Conservation (phyloP, 2,797 vertebrate species). For the Euthynnus affinis region DNA sequence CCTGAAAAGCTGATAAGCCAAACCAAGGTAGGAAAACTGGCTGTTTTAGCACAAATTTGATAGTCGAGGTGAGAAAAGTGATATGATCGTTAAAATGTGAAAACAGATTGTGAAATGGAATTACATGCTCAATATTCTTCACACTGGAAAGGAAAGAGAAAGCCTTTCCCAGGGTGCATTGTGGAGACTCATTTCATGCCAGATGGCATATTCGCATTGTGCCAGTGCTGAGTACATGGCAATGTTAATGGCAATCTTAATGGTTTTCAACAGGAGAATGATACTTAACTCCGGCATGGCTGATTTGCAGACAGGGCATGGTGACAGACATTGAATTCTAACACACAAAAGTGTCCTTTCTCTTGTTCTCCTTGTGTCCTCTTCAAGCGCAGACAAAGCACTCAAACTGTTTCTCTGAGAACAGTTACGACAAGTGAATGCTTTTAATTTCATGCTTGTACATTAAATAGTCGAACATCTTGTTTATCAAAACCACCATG, state of each 20-base stretch:
- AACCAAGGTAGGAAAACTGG: background rate
- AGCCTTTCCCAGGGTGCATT: background rate
- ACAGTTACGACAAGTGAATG: background rate
- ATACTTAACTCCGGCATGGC: background rate
- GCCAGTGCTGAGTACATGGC: background rate
- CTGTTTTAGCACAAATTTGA: background rate
- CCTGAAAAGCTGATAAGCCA: background rate
- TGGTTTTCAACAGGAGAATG: constrained; percentile 12
- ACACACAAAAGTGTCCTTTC: background rate
- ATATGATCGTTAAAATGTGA: background rate
- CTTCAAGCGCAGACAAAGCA: background rate
- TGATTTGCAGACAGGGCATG: background rate
- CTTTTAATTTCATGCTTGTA: constrained; percentile 2
- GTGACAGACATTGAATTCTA: background rate
- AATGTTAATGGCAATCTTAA: constrained; percentile 14
- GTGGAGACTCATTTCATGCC: constrained; percentile 19
- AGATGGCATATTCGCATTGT: constrained; percentile 15
- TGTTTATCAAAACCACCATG: constrained; percentile 41
- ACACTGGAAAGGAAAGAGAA: constrained; percentile 12
- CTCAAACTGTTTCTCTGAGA: constrained; percentile 4
- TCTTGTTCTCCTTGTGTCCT: background rate
- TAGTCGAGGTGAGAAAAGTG: background rate
- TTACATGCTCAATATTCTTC: constrained; percentile 5
- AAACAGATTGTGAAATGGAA: constrained; percentile 2
- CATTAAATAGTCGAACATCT: constrained; percentile 4